A percentile compares a stretch with the other conserved stretches of the same genome.
Evolutionary conservation across 2,888 invertebrate genomes (phyloP).

Genomic region (Carcina quercana): DNA sequence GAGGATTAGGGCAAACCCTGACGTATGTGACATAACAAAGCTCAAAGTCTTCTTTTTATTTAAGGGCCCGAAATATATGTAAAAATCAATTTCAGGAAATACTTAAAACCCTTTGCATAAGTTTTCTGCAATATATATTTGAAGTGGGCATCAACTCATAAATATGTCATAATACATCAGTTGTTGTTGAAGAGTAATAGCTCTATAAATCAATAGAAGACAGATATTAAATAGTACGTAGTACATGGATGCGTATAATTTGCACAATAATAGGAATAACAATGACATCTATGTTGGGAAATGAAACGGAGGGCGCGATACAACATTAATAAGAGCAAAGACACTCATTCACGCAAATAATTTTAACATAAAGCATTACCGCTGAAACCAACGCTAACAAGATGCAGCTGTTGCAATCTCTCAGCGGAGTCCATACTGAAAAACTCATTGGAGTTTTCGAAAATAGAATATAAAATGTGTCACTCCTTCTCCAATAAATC

Average conservation of each 20-base stretch:
- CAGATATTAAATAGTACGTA: constrained; percentile 47
- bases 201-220: constrained; percentile 53
- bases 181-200: constrained; percentile 44
- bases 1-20: constrained; percentile 67
- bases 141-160: constrained; percentile 34
- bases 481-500: constrained; percentile 71
- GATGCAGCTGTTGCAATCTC: constrained; percentile 66
- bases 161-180: constrained; percentile 47
- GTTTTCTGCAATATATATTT: constrained; percentile 31
- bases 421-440: constrained; percentile 65
- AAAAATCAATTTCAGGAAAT: constrained; percentile 57
- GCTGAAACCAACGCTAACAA: constrained; percentile 61
- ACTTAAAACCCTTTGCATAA: constrained; percentile 35
- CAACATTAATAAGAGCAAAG: constrained; percentile 34
- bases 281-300: constrained; percentile 40
- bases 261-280: constrained; percentile 41
- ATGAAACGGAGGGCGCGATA: constrained; percentile 32
- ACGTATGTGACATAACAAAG: constrained; percentile 65
- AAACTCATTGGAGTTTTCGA: constrained; percentile 65
- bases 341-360: constrained; percentile 60
- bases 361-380: constrained; percentile 55
- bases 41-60: constrained; percentile 47
- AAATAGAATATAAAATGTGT: constrained; percentile 74
- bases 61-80: constrained; percentile 46
- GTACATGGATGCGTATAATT: constrained; percentile 53